Evolutionary conservation across 2,113 vertebrate species (phyloP).

Genomic region (Rana temporaria): DNA sequence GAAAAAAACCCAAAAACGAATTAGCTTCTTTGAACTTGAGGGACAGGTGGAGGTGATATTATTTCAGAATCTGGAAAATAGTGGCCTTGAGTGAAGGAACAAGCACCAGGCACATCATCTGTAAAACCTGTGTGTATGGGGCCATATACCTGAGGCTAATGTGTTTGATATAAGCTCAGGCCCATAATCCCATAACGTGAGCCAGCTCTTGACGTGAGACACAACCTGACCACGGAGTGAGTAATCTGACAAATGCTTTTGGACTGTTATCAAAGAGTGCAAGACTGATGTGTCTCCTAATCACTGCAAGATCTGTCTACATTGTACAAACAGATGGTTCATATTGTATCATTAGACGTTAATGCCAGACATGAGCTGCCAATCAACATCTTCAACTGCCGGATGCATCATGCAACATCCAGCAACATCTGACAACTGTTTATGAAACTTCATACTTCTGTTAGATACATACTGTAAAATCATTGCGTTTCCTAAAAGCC

Average conservation of each 20-base stretch:
- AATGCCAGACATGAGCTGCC: conserved; percentile 24
- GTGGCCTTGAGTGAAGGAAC: no score
- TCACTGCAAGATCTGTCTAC: conserved; percentile 41
- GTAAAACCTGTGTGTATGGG: no score
- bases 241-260: conserved; percentile 26
- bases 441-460: conserved; percentile 24
- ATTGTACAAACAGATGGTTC: conserved; percentile 46
- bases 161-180: neutral
- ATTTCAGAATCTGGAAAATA: no score
- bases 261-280: conserved; percentile 36
- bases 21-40: no score
- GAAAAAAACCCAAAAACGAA: no score
- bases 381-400: neutral
- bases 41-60: no score
- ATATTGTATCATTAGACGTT: conserved; percentile 30
- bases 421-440: conserved; percentile 48
- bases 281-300: conserved; percentile 37
- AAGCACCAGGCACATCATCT: no score
- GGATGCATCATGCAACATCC: conserved; percentile 46
- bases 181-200: neutral
- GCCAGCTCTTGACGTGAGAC: conserved; percentile 7
- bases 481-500: conserved; percentile 2
- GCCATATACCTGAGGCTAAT: no score
- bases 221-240: neutral
- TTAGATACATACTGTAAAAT: conserved; percentile 27